Percentiles rank a stretch among this genome's conserved stretches.
Conservation (phyloP, 2,113 vertebrate species). For the Ahaetulla prasina region DNA sequence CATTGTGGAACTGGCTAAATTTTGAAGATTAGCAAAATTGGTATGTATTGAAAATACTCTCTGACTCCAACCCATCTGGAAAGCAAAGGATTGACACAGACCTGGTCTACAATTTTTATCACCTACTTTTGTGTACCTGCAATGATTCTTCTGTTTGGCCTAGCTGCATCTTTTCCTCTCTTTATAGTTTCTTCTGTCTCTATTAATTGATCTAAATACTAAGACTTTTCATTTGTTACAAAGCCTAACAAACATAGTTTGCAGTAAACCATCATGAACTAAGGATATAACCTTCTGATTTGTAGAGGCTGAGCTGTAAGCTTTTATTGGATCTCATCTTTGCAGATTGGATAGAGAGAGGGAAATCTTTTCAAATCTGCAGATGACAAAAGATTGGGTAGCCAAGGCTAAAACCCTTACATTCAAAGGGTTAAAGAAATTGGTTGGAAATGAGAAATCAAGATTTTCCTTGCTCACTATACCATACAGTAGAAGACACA, state of each 20-base stretch:
- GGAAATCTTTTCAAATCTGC: background rate
- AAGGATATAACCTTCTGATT: background rate
- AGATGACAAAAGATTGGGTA: background rate
- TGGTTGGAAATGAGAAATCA: background rate
- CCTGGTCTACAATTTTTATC: background rate
- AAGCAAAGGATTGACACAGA: background rate
- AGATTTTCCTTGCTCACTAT: background rate
- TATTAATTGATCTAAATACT: background rate
- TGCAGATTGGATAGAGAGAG: background rate
- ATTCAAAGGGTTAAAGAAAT: background rate
- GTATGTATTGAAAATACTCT: background rate
- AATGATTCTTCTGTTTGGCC: background rate
- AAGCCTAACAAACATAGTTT: background rate
- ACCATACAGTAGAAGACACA: background rate
- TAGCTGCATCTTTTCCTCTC: background rate
- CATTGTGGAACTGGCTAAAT: background rate
- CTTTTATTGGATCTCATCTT: background rate
- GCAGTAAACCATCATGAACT: background rate
- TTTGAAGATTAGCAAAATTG: background rate
- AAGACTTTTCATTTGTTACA: background rate
- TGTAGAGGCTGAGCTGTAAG: background rate
- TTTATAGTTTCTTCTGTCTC: background rate
- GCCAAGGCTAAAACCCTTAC: background rate
- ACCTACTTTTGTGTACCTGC: background rate
- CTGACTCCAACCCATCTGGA: background rate